Evolutionary conservation across 2,797 vertebrate species (phyloP).

Genomic region (Poecilia wingei): DNA sequence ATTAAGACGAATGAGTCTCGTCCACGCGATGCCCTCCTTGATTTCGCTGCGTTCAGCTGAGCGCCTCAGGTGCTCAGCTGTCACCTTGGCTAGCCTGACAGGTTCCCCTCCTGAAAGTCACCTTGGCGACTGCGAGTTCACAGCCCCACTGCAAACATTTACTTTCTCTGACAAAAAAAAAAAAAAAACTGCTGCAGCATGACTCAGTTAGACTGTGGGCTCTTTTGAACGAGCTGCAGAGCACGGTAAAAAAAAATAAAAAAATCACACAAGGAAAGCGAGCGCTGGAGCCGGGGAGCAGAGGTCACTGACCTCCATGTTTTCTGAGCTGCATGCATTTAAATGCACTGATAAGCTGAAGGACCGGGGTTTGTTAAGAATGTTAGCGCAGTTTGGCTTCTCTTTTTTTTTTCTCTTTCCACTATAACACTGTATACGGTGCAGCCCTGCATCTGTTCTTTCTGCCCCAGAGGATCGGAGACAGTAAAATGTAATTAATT

Average conservation of each 20-base stretch:
- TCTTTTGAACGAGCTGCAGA: conserved; percentile 36
- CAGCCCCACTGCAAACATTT: conserved; percentile 54
- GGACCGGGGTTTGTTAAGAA: conserved; percentile 16
- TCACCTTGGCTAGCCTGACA: conserved; percentile 63
- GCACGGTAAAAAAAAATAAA: conserved; percentile 29
- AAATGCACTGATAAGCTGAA: conserved; percentile 53
- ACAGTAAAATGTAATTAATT: conserved; percentile 61
- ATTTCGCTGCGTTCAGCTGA: conserved; percentile 47
- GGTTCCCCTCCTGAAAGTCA: conserved; percentile 62
- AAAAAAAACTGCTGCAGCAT: conserved; percentile 60
- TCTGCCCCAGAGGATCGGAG: conserved; percentile 33
- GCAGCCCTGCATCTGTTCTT: conserved; percentile 46
- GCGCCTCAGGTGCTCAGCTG: conserved; percentile 47
- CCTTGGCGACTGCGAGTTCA: conserved; percentile 68
- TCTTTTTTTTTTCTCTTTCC: background rate
- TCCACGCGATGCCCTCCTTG: conserved; percentile 52
- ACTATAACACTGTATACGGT: conserved; percentile 4
- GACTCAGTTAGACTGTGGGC: conserved; percentile 64
- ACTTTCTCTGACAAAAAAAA: conserved; percentile 55
- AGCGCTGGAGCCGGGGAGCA: conserved; percentile 28
- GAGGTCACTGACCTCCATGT: conserved; percentile 65
- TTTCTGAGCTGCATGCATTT: conserved; percentile 55
- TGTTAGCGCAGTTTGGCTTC: conserved; percentile 24
- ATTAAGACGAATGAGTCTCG: conserved; percentile 76
- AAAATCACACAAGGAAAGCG: conserved; percentile 58